A percentile compares a stretch with the other conserved stretches of the same genome.
Conservation (phyloP, 2,888 invertebrate species). For the Drepanosiphum platanoidis region DNA sequence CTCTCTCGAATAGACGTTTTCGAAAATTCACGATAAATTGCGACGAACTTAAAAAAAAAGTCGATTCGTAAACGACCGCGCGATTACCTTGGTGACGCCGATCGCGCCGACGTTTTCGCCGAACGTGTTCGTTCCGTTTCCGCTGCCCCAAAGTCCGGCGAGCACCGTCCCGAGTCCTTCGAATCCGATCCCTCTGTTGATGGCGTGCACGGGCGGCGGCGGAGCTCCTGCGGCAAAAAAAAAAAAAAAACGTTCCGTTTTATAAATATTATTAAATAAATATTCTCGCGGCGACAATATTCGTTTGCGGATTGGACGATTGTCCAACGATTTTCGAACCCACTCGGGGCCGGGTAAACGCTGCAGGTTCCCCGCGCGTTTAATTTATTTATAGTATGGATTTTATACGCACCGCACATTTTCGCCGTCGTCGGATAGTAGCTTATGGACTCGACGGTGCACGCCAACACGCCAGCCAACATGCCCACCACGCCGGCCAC, state of each 20-base stretch:
- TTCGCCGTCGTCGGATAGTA: constrained; percentile 91
- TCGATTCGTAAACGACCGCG: background rate
- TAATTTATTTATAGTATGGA: background rate
- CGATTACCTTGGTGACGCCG: constrained; percentile 81
- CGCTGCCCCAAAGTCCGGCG: constrained; percentile 86
- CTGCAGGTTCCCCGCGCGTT: too few relatives aligned
- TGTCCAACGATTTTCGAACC: too few relatives aligned
- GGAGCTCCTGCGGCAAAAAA: constrained; percentile 74
- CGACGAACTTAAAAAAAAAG: too few relatives aligned
- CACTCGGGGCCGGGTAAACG: too few relatives aligned
- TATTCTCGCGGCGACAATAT: too few relatives aligned
- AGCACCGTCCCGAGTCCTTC: constrained; percentile 87
- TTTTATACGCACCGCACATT: constrained; percentile 74
- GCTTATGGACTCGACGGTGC: constrained; percentile 84
- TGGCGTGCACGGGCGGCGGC: constrained; percentile 85
- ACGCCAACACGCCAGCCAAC: constrained; percentile 81
- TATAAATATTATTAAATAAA: too few relatives aligned
- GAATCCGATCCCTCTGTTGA: constrained; percentile 85
- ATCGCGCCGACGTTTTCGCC: constrained; percentile 92
- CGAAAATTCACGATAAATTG: too few relatives aligned
- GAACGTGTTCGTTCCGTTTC: constrained; percentile 89
- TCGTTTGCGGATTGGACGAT: too few relatives aligned
- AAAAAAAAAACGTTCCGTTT: too few relatives aligned
- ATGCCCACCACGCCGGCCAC: constrained; percentile 78
- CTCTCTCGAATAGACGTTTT: too few relatives aligned